Conservation (phyloP, 2,113 vertebrate species). For the Taxidea taxus region DNA sequence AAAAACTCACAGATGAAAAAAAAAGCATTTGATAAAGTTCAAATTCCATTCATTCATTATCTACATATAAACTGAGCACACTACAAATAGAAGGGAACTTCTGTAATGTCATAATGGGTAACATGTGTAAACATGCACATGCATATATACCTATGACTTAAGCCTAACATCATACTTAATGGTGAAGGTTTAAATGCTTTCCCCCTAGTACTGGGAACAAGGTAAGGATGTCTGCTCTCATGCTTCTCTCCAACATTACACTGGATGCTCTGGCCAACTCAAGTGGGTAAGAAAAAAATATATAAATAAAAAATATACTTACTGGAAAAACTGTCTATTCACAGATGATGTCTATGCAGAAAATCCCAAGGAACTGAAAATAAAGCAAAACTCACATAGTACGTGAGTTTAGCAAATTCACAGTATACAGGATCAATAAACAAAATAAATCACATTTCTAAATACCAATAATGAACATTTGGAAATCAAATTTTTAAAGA, state of each 20-base stretch:
- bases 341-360: not conserved
- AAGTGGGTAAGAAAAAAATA: not conserved
- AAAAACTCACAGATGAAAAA: not conserved
- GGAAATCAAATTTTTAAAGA: not conserved
- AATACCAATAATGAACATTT: not conserved
- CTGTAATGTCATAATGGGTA: not conserved
- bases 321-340: not conserved
- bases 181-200: not conserved
- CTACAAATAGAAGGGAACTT: not conserved
- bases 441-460: slow-evolving; percentile 8
- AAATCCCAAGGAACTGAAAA: not conserved
- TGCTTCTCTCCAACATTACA: not conserved
- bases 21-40: not conserved
- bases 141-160: not conserved
- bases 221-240: not conserved
- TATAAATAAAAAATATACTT: not conserved
- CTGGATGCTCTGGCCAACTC: not conserved
- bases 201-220: not conserved
- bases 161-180: not conserved
- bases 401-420: not conserved
- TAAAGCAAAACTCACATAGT: not conserved
- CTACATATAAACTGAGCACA: not conserved
- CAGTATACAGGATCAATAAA: not conserved
- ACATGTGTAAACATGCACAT: not conserved
- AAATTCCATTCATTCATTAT: not conserved